Evolutionary conservation across 2,797 vertebrate species (phyloP), one percentile per base, ranked within the genome.

Genomic region (Oreochromis mossambicus): DNA sequence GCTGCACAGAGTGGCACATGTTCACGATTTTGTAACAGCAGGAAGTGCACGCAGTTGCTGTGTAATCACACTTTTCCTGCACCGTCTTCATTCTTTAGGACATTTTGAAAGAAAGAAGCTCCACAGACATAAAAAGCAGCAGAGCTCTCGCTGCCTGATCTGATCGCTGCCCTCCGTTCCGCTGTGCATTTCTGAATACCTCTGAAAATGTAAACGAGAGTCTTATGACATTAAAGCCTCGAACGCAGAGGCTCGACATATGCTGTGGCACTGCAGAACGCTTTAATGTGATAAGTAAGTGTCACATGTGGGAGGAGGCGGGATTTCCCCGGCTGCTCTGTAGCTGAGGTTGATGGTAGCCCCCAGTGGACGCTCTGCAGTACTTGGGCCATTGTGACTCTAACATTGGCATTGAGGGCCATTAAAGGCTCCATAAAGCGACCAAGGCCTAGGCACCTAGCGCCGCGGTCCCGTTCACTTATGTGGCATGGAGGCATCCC

Each of bases 381-480:
- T 85, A 91, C 90, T 92, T 77, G 88, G 87, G 91, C 89, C 89
- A 91, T 81, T 70, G 85, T 91, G 91, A 83, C 77, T 84, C 83
- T 81, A 86, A 87, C 86, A 54, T 78, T 77, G 87, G 86, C 85
- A 73, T 79, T 6, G 79, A 82, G 87, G 83, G 90, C 93, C 89
- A 80, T 93, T 95, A 95, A 94, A 91, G 88, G 88, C 84, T 89
- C 85, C 48, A 92, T 96, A 95, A 95, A 96, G 94, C 91, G 89
- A 86, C 91, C 88, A 52, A 82, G 82, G 90, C 89, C 85, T 70
- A 26, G 87, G 86, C 88, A 87, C 82, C 90, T 87, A 55, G 95
- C 94, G 92, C 95, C 88, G 82, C 61, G 90, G 90, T 85, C 80
- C 87, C 84, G 86, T 85, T 86, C 93, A 90, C 94, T 95, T 93